Base-by-base conservation (phyloP, 2,797 vertebrate genomes). In the Anguilla pacifica region DNA sequence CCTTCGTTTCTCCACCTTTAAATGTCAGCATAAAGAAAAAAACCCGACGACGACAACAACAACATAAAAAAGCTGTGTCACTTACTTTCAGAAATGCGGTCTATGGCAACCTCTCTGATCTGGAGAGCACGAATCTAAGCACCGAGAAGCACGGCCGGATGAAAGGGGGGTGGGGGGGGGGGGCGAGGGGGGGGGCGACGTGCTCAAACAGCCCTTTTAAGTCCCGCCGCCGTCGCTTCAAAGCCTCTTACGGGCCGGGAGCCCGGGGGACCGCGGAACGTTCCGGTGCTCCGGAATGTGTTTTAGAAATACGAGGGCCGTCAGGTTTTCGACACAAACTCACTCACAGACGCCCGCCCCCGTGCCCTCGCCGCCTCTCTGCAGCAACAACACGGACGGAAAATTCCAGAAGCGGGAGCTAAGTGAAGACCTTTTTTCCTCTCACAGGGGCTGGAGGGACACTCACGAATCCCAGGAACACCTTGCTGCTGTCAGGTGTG, bases 211-310 rank as follows among this genome's bases (percentile, higher is more conserved):
- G 17, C 89, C 82, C 89, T 91, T 79, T 31, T 35, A 35, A 35
- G 3, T n/a, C 51, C 53, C 1, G 22, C 82, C n/a, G 2, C 83
- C 35, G 51, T 39, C 15, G 15, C 59, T 91, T 91, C 89, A 92
- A 90, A 92, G 84, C 72, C 86, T 85, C 79, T 57, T 0, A 67
- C 84, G 39, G 61, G 64, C 88, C 74, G 77, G 25, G 87, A 86
- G 59, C 77, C 89, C 87, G 91, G 88, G 92, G 87, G 83, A 15
- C 10, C 28, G 53, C 43, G 39, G 74, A 79, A 46, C 4, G 13
- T 79, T 43, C 15, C 19, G 28, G n/a, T 28, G 1, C 70, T 10
- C 70, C 4, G 3, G 39, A 22, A 46, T 79, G 35, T 22, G 7
- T 79, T 79, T 79, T 9, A 43, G 3, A 39, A 79, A 46, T 79